These are phyloP conservation scores for Zeus faber DNA, from an alignment of 2,113 vertebrate species.

Conservation along the genomic window DNA sequence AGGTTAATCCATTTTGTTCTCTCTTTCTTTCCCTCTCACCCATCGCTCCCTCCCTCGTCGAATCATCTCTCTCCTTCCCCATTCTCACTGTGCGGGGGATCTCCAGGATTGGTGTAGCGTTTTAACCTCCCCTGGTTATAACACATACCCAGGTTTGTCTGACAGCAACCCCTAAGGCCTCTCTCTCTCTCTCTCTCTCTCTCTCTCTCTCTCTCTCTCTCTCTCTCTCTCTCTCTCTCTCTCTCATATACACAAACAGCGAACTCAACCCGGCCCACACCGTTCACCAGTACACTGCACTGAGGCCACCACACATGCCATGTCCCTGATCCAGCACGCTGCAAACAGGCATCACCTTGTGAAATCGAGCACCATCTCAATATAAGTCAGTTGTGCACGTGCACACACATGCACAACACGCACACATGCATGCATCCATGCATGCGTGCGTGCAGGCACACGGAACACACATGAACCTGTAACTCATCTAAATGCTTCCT, in stretches of 20 bases:
- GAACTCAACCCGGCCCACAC: constrained; percentile 29
- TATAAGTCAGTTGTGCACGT: neutral
- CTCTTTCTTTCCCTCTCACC: constrained; percentile 17
- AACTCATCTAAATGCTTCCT: no score
- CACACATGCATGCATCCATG: constrained; percentile 5
- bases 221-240: constrained; percentile 18
- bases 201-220: no score
- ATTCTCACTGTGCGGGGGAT: constrained; percentile 65
- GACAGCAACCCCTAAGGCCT: constrained; percentile 63
- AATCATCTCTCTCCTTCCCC: constrained; percentile 50
- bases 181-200: no score
- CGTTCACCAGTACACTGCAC: constrained; percentile 5
- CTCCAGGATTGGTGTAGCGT: constrained; percentile 64
- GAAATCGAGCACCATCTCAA: constrained; percentile 22
- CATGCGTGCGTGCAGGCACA: neutral
- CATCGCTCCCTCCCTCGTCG: constrained; percentile 39
- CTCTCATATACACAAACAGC: constrained; percentile 66
- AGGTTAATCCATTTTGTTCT: constrained; percentile 57
- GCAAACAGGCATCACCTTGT: constrained; percentile 48
- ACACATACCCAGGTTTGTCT: constrained; percentile 72
- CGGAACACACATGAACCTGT: neutral
- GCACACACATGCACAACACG: constrained; percentile 27
- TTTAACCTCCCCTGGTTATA: constrained; percentile 73
- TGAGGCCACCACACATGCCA: no score
- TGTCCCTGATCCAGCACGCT: constrained; percentile 34